Percentiles rank a stretch among this genome's conserved stretches.
Conservation (phyloP, 1,140 invertebrate genomes). For the Calliopsis andreniformis region DNA sequence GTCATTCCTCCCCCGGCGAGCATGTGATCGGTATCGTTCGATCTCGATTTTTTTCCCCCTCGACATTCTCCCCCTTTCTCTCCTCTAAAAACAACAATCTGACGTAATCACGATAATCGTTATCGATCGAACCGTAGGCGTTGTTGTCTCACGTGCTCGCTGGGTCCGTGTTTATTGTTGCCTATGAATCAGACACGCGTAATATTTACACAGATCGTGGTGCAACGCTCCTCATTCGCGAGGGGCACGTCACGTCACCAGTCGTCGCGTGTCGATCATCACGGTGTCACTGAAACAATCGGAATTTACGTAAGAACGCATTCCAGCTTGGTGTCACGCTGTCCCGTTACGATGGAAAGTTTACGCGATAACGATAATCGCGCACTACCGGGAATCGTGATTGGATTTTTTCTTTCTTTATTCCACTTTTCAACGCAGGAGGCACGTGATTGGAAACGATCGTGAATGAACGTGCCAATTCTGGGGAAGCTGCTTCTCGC, state of each 20-base stretch:
- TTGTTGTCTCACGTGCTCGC: neutral
- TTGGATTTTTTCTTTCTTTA: constrained; percentile 11
- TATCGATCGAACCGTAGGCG: constrained; percentile 10
- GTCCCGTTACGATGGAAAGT: constrained; percentile 12
- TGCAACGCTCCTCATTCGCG: constrained; percentile 3
- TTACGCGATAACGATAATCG: constrained; percentile 15
- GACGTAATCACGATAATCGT: constrained; percentile 36
- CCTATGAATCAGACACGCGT: constrained; percentile 15
- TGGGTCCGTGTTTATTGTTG: constrained; percentile 8
- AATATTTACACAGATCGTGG: neutral
- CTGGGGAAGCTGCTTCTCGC: no score
- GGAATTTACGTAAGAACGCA: constrained; percentile 38
- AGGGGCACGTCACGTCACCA: constrained; percentile 38
- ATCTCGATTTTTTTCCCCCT: neutral
- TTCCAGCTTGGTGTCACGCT: constrained; percentile 15
- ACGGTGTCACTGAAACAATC: constrained; percentile 24
- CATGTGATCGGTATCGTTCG: constrained; percentile 9
- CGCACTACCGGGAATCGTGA: neutral
- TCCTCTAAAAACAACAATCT: constrained; percentile 3
- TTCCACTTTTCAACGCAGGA: no score
- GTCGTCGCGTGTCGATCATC: constrained; percentile 13
- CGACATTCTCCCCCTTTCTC: neutral
- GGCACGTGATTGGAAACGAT: no score
- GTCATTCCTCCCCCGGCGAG: neutral
- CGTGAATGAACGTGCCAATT: no score